Percentiles rank a stretch among this genome's conserved stretches.
Conservation (phyloP, 92 coral and sea anemone species). For the Zoanthus sansibaricus region DNA sequence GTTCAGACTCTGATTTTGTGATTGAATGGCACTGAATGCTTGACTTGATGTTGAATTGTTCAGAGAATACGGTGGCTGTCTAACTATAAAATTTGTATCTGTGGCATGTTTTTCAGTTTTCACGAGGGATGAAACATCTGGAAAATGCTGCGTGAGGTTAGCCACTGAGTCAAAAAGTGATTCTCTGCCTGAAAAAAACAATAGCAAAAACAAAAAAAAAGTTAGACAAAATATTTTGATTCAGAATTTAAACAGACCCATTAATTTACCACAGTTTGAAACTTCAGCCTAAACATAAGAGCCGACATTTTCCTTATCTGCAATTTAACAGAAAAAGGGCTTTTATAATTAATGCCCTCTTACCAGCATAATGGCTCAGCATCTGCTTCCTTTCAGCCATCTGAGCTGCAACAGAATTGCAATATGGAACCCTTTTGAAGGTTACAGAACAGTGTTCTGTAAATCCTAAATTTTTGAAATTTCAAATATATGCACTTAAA, state of each 20-base stretch:
- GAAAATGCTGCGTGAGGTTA: conserved; percentile 22
- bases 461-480: no score
- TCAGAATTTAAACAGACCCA: neutral
- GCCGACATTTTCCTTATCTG: no score
- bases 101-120: conserved; percentile 21
- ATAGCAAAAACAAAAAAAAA: neutral
- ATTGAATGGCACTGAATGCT: neutral
- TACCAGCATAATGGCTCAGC: no score
- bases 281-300: no score
- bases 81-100: conserved; percentile 1
- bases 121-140: conserved; percentile 37
- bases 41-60: neutral
- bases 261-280: neutral
- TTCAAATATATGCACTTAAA: no score
- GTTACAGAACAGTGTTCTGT: no score
- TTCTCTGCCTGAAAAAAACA: conserved; percentile 1
- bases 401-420: no score
- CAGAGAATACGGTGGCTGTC: neutral
- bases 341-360: no score
- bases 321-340: no score
- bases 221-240: neutral
- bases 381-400: no score
- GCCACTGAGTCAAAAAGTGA: conserved; percentile 39
- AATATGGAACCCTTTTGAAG: no score
- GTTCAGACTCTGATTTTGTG: neutral